Base-by-base conservation (phyloP, 35 echinoderm and acorn worm genomes). In the Apostichopus parvimensis region DNA sequence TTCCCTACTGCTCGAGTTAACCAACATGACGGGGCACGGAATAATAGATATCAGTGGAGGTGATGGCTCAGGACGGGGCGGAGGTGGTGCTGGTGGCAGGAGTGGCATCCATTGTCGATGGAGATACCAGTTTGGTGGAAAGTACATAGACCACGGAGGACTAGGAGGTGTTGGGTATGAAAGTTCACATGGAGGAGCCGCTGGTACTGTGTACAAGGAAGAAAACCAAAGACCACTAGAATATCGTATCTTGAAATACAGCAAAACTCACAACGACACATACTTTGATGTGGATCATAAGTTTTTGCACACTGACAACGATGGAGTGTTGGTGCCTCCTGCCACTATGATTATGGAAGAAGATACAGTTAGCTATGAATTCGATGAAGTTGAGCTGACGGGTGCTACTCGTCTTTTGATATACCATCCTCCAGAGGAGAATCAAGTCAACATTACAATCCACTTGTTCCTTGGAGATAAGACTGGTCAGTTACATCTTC, bases 351-450 rank as follows among this genome's bases (percentile, higher is more conserved):
- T 98, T 15, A 87, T 90, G 89, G 96, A 98, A 28, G 93, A 79
- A 62, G 18, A 86, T n/a, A 91, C 76, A 58, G 89, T 92, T 59
- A 73, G 77, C 15, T 98, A 98, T 91, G 88, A 93, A 52, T 95
- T 98, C 92, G 92, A 98, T 92, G 96, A 98, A 68, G 91, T 98
- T 91, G 96, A 98, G 87, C 80, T 98, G 9, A 98, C 93, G 8
- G 96, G 93, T 86, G 93, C 96, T 5, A 79, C 93, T 21, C 77
- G 96, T 81, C 87, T 98, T 54, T 83, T 98, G 10, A 72, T 98
- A 11, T 98, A 93, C 77, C 96, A 98, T 78, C 96, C 96, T 75
- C 81, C 93, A 71, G 93, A 98, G 87, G 93, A 91, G 68, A 95
- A 92, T 54, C 78, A 91, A 89, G 96, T 98, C 52, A 95, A 94